Evolutionary conservation across 1,140 invertebrate species (phyloP).

Genomic region (Drosophila truncata): DNA sequence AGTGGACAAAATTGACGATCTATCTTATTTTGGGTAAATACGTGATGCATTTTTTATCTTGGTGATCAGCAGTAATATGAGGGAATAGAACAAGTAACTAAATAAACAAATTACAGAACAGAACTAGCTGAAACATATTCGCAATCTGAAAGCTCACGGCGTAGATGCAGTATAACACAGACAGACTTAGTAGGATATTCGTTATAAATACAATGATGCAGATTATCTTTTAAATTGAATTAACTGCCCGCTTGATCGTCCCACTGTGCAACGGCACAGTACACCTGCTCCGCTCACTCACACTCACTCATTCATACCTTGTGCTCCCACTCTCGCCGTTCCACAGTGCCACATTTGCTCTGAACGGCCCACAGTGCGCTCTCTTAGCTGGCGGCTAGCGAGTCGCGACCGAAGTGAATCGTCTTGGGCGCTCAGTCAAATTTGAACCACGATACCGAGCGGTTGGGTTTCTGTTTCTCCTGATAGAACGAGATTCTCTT

Average conservation of each 20-base stretch:
- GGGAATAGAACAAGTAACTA: no score
- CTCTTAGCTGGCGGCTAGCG: constrained; percentile 11
- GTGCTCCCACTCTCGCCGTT: constrained; percentile 11
- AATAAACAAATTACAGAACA: no score
- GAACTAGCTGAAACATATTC: no score
- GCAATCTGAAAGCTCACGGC: no score
- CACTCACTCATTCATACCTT: constrained; percentile 9
- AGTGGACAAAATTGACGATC: background rate
- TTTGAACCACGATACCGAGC: constrained; percentile 84
- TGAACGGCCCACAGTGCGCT: constrained; percentile 7
- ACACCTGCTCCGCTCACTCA: constrained; percentile 38
- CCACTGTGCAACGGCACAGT: constrained; percentile 13
- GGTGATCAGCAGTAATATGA: no score
- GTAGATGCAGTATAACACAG: no score
- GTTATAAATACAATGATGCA: no score
- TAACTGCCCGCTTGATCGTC: background rate
- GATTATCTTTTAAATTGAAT: no score
- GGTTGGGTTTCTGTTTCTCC: constrained; percentile 68
- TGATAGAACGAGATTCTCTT: constrained; percentile 48
- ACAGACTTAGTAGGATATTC: no score
- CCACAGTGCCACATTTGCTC: constrained; percentile 1
- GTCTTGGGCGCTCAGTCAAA: constrained; percentile 70
- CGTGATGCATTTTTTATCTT: no score
- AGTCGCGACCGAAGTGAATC: constrained; percentile 40
- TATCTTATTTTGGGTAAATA: background rate